These are phyloP conservation scores for Danio jaintianensis DNA, from an alignment of 2,797 vertebrate genomes.

Conservation along the genomic window DNA sequence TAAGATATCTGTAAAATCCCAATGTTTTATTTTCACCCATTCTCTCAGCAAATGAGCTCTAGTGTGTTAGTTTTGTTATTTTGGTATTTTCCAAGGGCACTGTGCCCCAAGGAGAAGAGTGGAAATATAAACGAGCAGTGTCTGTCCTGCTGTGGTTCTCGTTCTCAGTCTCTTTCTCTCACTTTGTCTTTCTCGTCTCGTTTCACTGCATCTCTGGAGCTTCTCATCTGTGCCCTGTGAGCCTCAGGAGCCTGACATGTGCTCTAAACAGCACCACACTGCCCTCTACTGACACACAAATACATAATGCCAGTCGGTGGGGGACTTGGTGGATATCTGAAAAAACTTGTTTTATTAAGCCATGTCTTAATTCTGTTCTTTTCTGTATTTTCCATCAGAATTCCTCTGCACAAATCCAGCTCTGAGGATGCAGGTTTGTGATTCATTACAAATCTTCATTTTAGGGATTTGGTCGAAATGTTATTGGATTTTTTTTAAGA, in stretches of 20 bases:
- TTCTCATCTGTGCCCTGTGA: constrained; percentile 48
- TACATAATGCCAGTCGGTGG: background rate
- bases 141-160: constrained; percentile 70
- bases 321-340: background rate
- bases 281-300: constrained; percentile 47
- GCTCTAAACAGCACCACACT: constrained; percentile 1
- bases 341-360: background rate
- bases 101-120: constrained; percentile 65
- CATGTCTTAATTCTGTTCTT: background rate
- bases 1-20: background rate
- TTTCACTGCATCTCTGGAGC: constrained; percentile 17
- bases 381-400: constrained; percentile 72
- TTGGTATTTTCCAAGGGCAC: constrained; percentile 29
- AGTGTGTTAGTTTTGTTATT: constrained; percentile 12
- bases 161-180: constrained; percentile 45
- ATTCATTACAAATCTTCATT: too few relatives aligned
- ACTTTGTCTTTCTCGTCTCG: background rate
- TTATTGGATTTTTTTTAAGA: background rate
- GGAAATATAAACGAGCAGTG: constrained; percentile 75
- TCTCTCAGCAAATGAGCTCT: background rate
- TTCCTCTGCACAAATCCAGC: constrained; percentile 93
- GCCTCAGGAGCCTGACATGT: constrained; percentile 57
- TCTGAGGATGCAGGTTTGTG: constrained; percentile 95
- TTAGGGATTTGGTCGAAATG: background rate
- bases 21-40: background rate